Conservation (phyloP, 2,113 vertebrate species). For the Phrynosoma blainvillii region DNA sequence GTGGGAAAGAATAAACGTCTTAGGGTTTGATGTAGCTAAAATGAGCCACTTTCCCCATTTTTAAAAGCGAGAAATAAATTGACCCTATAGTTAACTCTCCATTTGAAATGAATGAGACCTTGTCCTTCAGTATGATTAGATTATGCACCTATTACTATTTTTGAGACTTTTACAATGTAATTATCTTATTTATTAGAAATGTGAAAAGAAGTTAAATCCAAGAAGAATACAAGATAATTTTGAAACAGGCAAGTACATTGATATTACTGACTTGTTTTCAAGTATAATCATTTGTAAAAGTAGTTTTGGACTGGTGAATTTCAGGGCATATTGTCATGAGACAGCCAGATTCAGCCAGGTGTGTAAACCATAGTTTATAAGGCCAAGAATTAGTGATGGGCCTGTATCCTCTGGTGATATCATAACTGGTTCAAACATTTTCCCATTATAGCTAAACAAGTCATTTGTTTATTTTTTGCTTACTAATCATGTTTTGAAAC, state of each 20-base stretch:
- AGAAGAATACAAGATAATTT: constrained; percentile 92
- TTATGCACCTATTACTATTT: background rate
- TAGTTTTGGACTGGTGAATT: background rate
- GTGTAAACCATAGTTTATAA: background rate
- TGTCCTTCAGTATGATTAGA: background rate
- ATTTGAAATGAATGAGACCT: background rate
- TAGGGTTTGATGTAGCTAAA: background rate
- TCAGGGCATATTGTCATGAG: background rate
- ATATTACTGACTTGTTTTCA: constrained; percentile 28
- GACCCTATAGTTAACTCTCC: background rate
- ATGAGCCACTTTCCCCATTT: background rate
- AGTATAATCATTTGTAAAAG: background rate
- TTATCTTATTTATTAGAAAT: constrained; percentile 81
- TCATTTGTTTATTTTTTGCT: background rate
- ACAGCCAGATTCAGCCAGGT: background rate
- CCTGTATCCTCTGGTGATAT: background rate
- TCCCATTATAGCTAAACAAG: background rate
- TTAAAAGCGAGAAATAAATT: background rate
- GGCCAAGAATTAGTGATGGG: background rate
- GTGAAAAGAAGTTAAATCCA: constrained; percentile 88
- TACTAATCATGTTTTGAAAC: background rate
- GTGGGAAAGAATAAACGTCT: background rate
- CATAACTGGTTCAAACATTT: background rate
- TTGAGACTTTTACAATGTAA: background rate
- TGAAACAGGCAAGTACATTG: constrained; percentile 82